Base-by-base conservation (phyloP, 2,888 invertebrate species). In the Pseudococcus jackbeardsleyi region DNA sequence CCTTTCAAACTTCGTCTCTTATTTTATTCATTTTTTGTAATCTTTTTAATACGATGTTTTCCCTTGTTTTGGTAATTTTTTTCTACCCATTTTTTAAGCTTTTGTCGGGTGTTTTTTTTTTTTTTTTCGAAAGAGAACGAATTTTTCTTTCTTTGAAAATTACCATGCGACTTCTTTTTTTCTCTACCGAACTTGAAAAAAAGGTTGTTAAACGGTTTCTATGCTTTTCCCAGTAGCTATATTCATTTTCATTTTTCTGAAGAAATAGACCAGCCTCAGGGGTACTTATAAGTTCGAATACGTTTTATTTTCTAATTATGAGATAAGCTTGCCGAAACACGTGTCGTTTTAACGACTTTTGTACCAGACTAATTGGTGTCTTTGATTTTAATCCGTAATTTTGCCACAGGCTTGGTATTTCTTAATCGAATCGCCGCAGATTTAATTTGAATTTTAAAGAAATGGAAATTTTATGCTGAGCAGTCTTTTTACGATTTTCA, bases 231-330 rank as follows among this genome's bases (percentile, higher is more conserved):
- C 26, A 8, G 8, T 26, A 22, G n/a, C 59, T 59, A 17, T 68
- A 26, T 68, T 26, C 7, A 26, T 68, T 26, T 26, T 68, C 9
- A 8, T 26, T 22, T 22, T 22, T 26, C 26, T 11, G 26, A 26
- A 68, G 3, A 19, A 12, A 26, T 68, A 1, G 11, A 26, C 15
- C 22, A 26, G 68, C 22, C 68, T 26, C 0, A 19, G 26, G 68
- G 15, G 17, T n/a, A 54, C 68, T 68, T 7, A 26, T 68, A 68
- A 33, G 26, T 68, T 68, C 68, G 26, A 68, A 68, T 26, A 68
- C 68, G 68, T 68, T 68, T 68, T 68, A 68, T 68, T 68, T 68
- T 68, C 68, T 68, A 22, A 68, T 68, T 68, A 68, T 26, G 12
- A 22, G 68, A 68, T 68, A 22, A 68, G 68, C 22, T 68, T 26